A percentile compares a stretch with the other conserved stretches of the same genome.
These are phyloP conservation scores for Chrysotoxum bicinctum DNA, from an alignment of 2,888 invertebrate genomes.

Conservation along the genomic window DNA sequence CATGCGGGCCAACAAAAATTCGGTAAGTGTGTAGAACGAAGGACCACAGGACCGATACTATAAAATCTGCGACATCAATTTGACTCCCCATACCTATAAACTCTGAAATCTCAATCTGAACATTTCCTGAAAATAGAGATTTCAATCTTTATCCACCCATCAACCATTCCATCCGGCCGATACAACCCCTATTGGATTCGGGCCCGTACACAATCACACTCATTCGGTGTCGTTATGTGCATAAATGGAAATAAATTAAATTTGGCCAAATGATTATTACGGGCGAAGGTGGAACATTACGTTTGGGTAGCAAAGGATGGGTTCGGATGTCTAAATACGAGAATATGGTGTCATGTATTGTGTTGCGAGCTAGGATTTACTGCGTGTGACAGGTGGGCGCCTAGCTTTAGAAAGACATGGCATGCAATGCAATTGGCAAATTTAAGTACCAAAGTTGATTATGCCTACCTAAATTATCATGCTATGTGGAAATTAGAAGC, in stretches of 20 bases:
- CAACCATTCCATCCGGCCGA: neutral
- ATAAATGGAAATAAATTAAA: conserved; percentile 69
- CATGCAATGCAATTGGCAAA: conserved; percentile 42
- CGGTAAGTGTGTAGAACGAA: conserved; percentile 8
- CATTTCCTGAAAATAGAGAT: conserved; percentile 64
- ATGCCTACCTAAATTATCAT: neutral
- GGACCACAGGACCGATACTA: conserved; percentile 7
- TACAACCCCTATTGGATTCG: conserved; percentile 2
- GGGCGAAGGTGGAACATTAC: conserved; percentile 25
- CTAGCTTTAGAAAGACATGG: conserved; percentile 1
- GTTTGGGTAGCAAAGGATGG: conserved; percentile 6
- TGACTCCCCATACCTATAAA: conserved; percentile 23
- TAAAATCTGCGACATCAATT: conserved; percentile 58
- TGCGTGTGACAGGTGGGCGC: conserved; percentile 47
- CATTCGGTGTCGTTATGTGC: conserved; percentile 41
- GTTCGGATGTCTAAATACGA: neutral
- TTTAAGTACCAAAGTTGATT: neutral
- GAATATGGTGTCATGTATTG: neutral
- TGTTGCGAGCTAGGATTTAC: conserved; percentile 5
- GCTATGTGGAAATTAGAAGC: conserved; percentile 9
- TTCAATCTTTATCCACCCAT: conserved; percentile 54
- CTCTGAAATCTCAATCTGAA: conserved; percentile 62
- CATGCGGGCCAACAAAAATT: conserved; percentile 50
- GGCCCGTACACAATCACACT: conserved; percentile 49
- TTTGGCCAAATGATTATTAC: conserved; percentile 67